A percentile compares a stretch with the other conserved stretches of the same genome.
These are phyloP conservation scores for Amphimedon queenslandica DNA, from an alignment of 37 sponge, comb jelly and placozoan species.

Conservation along the genomic window DNA sequence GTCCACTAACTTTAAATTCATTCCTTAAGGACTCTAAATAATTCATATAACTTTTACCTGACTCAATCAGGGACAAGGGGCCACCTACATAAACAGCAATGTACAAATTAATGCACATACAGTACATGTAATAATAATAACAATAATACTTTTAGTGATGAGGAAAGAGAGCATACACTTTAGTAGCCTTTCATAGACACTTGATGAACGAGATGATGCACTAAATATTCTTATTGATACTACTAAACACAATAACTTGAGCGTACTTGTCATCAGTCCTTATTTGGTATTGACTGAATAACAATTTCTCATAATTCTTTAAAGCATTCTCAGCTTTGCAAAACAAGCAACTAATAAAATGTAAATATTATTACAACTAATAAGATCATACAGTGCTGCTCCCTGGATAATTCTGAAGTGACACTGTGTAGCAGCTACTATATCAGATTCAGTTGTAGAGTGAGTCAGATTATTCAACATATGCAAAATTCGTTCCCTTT, in stretches of 20 bases:
- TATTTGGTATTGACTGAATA: constrained; percentile 16
- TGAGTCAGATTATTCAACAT: too few species aligned
- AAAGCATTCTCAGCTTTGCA: constrained; percentile 11
- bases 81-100: too few species aligned
- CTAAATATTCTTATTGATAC: too few species aligned
- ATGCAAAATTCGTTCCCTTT: too few species aligned
- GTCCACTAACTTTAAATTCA: constrained; percentile 48
- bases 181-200: constrained; percentile 29
- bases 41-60: constrained; percentile 21
- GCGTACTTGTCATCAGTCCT: not conserved
- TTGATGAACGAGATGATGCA: constrained; percentile 3
- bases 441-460: too few species aligned
- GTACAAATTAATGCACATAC: too few species aligned
- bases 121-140: too few species aligned
- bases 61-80: not conserved
- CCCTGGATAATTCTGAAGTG: constrained; percentile 11
- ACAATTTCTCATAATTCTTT: not conserved
- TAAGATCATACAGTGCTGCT: not conserved
- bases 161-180: constrained; percentile 17
- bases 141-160: constrained; percentile 25
- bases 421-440: too few species aligned
- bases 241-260: too few species aligned
- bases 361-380: not conserved
- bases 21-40: constrained; percentile 57
- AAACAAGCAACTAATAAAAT: constrained; percentile 1